Conservation (phyloP, 2,888 invertebrate species). For the Zaprionus obscuricornis region DNA sequence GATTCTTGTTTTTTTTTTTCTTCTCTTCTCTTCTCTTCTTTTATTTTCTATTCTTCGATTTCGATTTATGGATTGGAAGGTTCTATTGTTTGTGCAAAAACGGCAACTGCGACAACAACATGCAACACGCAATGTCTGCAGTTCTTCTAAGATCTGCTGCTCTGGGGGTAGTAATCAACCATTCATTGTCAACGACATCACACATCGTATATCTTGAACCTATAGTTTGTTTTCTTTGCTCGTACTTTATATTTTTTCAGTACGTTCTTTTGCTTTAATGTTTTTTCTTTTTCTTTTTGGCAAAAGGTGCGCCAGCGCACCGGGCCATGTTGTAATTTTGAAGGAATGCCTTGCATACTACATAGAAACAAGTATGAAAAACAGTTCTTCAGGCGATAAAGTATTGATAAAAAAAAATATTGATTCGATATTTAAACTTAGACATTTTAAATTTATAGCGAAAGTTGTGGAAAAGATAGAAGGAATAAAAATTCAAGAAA, state of each 20-base stretch:
- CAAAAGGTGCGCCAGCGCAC: slow-evolving; percentile 50
- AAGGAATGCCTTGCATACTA: background rate
- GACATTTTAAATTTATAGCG: no score
- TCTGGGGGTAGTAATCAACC: slow-evolving; percentile 64
- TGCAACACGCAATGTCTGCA: slow-evolving; percentile 39
- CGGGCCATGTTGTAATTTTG: slow-evolving; percentile 34
- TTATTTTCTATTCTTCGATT: slow-evolving; percentile 46
- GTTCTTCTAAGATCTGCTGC: slow-evolving; percentile 38
- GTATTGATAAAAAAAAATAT: no score
- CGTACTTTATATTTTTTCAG: slow-evolving; percentile 44
- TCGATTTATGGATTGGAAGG: slow-evolving; percentile 70
- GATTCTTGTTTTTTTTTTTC: slow-evolving; percentile 11
- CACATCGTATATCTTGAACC: slow-evolving; percentile 78
- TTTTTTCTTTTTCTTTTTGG: slow-evolving; percentile 31
- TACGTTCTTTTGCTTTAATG: slow-evolving; percentile 21
- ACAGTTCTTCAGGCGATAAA: no score
- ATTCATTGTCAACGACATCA: slow-evolving; percentile 81
- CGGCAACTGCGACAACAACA: slow-evolving; percentile 26
- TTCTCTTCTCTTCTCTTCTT: slow-evolving; percentile 1
- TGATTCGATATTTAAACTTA: no score
- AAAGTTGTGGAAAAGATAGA: no score
- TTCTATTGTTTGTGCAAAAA: slow-evolving; percentile 65
- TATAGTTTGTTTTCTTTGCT: slow-evolving; percentile 58
- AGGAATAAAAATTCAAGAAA: no score
- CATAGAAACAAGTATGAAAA: background rate